Conservation (phyloP, 64 coral and sea anemone species). For the Trachythela sp. region DNA sequence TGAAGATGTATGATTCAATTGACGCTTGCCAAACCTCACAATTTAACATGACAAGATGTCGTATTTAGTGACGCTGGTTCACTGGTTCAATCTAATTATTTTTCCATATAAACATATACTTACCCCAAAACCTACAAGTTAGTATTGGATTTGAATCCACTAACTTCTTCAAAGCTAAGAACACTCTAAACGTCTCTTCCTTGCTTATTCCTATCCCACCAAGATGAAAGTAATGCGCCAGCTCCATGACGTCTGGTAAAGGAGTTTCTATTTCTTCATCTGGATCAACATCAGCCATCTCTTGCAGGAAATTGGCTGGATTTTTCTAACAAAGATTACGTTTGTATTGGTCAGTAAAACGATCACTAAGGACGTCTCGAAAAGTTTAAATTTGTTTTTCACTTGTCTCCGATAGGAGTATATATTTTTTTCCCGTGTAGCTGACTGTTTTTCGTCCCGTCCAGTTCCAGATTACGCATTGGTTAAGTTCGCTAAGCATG, state of each 20-base stretch:
- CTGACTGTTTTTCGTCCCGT: too few species aligned
- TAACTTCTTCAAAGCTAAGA: slow-evolving; percentile 81
- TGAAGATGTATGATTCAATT: background rate
- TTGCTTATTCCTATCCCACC: slow-evolving; percentile 80
- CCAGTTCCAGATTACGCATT: too few species aligned
- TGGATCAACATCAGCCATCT: slow-evolving; percentile 55
- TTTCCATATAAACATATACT: too few species aligned
- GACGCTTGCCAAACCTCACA: background rate
- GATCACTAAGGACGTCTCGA: background rate
- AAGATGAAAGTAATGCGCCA: slow-evolving; percentile 94
- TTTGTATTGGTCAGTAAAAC: background rate
- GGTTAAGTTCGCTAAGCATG: too few species aligned
- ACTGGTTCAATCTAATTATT: too few species aligned
- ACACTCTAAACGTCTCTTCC: slow-evolving; percentile 90
- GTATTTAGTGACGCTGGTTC: too few species aligned
- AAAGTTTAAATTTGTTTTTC: too few species aligned
- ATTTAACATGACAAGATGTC: background rate
- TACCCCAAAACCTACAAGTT: slow-evolving; percentile 97
- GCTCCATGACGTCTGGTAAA: slow-evolving; percentile 90
- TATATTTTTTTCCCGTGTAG: too few species aligned
- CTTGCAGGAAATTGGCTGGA: background rate
- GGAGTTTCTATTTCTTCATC: slow-evolving; percentile 94
- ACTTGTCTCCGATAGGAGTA: too few species aligned
- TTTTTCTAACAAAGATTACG: background rate
- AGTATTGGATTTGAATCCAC: slow-evolving; percentile 80